Evolutionary conservation across 2,113 vertebrate genomes (phyloP).

Genomic region (Ardeotis arabs): DNA sequence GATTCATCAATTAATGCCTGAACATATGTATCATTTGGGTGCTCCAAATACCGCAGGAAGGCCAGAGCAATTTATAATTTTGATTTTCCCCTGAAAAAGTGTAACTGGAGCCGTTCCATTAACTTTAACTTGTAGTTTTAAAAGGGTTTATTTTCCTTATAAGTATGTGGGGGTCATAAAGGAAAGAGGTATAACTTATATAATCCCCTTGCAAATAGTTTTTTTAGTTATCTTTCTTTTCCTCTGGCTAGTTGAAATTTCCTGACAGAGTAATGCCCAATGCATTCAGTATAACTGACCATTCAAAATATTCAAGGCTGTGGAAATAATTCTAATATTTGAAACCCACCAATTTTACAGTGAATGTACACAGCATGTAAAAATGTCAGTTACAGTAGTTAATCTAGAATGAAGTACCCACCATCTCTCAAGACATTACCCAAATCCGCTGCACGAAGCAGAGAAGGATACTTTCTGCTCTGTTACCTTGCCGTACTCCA

Average conservation of each 20-base stretch:
- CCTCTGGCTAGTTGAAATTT: constrained; percentile 7
- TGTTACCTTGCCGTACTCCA: accelerated
- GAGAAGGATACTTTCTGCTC: neutral
- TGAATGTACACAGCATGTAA: accelerated
- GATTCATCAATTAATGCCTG: neutral
- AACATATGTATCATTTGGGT: neutral
- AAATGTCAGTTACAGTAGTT: neutral
- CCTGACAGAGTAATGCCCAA: neutral
- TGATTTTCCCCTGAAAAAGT: constrained; percentile 23
- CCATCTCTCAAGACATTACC: neutral
- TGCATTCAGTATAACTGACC: neutral
- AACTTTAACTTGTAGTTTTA: neutral
- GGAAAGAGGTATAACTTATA: neutral
- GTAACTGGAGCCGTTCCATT: neutral
- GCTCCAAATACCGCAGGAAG: neutral
- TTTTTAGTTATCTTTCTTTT: neutral
- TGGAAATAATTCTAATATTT: neutral
- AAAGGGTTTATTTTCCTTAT: neutral
- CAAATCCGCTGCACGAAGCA: neutral
- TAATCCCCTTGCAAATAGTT: neutral
- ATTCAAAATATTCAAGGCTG: neutral
- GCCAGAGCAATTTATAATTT: neutral
- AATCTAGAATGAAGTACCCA: neutral
- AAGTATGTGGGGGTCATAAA: neutral
- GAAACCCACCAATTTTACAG: neutral